These are phyloP conservation scores for Cirrhinus molitorella DNA, from an alignment of 2,797 vertebrate genomes.

Conservation along the genomic window DNA sequence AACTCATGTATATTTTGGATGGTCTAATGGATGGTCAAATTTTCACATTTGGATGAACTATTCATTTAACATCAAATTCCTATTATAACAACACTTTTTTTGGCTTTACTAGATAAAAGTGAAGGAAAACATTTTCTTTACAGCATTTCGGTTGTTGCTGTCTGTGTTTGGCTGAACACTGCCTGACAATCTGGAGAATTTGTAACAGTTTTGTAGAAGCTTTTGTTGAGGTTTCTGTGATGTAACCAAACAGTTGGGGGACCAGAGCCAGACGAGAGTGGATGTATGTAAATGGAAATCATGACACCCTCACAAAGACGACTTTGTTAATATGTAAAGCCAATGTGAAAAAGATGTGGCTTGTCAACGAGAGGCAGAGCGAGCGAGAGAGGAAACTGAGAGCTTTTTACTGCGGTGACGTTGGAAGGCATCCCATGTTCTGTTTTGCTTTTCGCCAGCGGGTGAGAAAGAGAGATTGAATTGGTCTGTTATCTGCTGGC, in stretches of 20 bases:
- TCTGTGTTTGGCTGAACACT: constrained; percentile 19
- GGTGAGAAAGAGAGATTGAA: constrained; percentile 70
- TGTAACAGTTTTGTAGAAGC: constrained; percentile 23
- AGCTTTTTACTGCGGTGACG: constrained; percentile 58
- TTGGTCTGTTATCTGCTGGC: constrained; percentile 70
- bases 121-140: background rate
- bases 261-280: constrained; percentile 11
- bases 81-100: background rate
- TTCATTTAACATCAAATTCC: background rate
- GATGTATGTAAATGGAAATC: constrained; percentile 58
- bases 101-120: background rate
- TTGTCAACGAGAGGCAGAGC: constrained; percentile 63
- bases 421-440: constrained; percentile 61
- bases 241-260: constrained; percentile 17
- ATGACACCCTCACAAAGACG: constrained; percentile 58
- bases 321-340: constrained; percentile 74
- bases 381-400: constrained; percentile 24
- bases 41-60: background rate
- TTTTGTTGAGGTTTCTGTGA: constrained; percentile 41
- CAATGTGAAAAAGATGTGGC: constrained; percentile 67
- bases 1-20: background rate
- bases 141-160: background rate
- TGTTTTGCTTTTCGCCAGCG: constrained; percentile 62
- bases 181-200: constrained; percentile 13
- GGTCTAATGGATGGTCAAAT: background rate